Base-by-base conservation (phyloP, 2,113 vertebrate genomes). In the Dicentrarchus labrax region DNA sequence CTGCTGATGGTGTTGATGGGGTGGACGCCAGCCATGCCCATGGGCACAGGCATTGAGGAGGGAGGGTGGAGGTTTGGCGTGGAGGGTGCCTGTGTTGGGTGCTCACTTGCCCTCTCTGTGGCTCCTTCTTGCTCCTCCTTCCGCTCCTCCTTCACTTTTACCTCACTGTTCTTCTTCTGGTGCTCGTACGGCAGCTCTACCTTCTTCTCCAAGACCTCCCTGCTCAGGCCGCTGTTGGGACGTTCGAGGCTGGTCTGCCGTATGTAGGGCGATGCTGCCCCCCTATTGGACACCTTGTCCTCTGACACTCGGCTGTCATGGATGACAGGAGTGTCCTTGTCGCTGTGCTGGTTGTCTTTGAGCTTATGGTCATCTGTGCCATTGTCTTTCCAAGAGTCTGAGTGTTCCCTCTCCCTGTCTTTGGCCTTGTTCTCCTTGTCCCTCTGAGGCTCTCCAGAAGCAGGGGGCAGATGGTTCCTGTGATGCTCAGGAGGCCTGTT, bases 121-220 rank as follows among this genome's bases (percentile, higher is more conserved):
- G 93, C 89, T 76, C 94, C 95, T n/a, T 99, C 98, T 96, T 30
- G 30, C 30, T 30, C 30, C 30, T 30, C 30, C 30, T 30, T 30
- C 30, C 30, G 97, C 61, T 99, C 98, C 93, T 99, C 98, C 93
- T 99, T 99, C 85, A 99, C 98, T 92, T 97, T 98, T 76, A 99
- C 95, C 93, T 99, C 98, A 1, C 67, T 95, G 90, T 78, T 95
- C 95, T 98, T 99, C 95, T 98, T 98, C 85, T 95, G 94, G 83
- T 95, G 96, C 72, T 99, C 97, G 0, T 96, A 98, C 0, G 93
- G 84, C 0, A 94, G 85, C 88, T 99, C 98, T 0, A 65, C 85
- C 92, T 98, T 99, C 91, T 97, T 97, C 83, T 99, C 98, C 0
- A 87, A 69, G 50, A 93, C 87, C 51, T 99, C 98, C 6, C 97